A percentile compares a stretch with the other conserved stretches of the same genome.
These are phyloP conservation scores for Cyphomyrus discorhynchus DNA, from an alignment of 2,113 vertebrate genomes.

Conservation along the genomic window DNA sequence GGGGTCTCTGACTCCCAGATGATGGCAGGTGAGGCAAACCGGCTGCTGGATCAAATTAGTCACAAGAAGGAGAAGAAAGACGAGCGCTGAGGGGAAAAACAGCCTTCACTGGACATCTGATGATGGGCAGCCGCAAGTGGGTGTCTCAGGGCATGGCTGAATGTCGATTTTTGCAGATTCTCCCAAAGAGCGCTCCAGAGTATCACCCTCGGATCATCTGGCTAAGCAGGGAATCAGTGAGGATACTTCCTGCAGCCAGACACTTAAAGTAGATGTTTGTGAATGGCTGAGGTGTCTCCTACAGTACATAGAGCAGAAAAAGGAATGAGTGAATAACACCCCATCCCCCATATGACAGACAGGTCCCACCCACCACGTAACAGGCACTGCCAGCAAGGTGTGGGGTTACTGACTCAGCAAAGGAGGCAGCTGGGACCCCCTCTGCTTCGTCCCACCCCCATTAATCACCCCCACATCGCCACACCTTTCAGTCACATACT, in stretches of 20 bases:
- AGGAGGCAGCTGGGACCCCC: not conserved
- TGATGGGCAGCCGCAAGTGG: not conserved
- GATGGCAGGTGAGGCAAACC: not conserved
- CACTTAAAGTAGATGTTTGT: not conserved
- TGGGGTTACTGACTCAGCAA: not conserved
- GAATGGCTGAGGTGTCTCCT: not conserved
- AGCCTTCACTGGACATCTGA: not conserved
- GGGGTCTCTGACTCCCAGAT: not conserved
- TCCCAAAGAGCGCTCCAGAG: not conserved
- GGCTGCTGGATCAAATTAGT: not conserved
- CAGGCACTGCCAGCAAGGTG: not conserved
- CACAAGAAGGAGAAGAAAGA: not conserved
- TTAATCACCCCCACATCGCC: not conserved
- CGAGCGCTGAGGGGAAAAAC: not conserved
- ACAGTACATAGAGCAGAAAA: not conserved
- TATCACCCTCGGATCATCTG: not conserved
- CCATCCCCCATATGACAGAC: not conserved
- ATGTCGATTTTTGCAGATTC: not conserved
- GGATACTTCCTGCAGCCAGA: not conserved
- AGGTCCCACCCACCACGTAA: not conserved
- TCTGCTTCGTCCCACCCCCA: not conserved
- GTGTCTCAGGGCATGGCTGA: not conserved
- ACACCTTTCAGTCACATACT: not conserved
- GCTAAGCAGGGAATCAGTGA: no score
- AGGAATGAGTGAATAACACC: not conserved